Base-by-base conservation (phyloP, 2,113 vertebrate genomes). In the Scomber colias region DNA sequence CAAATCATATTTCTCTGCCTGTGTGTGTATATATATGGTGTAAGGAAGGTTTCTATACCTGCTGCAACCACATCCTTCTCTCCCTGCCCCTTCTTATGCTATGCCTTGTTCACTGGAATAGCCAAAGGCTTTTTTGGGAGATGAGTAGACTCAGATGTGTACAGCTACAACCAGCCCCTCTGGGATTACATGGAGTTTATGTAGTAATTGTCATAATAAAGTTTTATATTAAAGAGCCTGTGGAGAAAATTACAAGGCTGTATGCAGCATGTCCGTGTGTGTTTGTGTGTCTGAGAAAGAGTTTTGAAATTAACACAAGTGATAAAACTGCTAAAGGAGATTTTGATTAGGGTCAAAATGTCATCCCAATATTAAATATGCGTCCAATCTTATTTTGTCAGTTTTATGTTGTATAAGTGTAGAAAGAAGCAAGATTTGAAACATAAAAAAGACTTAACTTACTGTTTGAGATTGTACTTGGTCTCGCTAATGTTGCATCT, bases 221-320 rank as follows among this genome's bases (percentile, higher is more conserved):
- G 46, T 79, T 79, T 87, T 67, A 75, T 79, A 75, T 71, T 53
- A 30, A 77, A 56, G 53, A 77, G 59, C n/a, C 70, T 75, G 72
- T 55, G 44, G 49, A 64, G 71, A 78, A 87, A 86, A 77, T 82
- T 79, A 63, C 63, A 59, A 72, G 44, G 53, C 17, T 35, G n/a
- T 21, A 54, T 70, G 53, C 56, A 40, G 57, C 55, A 44, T 60
- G 61, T 62, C 5, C 71, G 24, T 65, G 48, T 3, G 13, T 69
- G 53, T 50, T 19, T 68, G 68, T 62, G 49, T 59, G 57, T 55
- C 51, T 49, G 19, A 57, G 46, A 54, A 16, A 78, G 49, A 50
- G 31, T 40, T 76, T 65, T 65, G 10, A 19, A 57, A 59, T 31
- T 53, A 11, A n/a, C 27, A 15, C 16, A 2, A 15, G 15, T 14